A percentile compares a stretch with the other conserved stretches of the same genome.
phyloP scores from a whole-genome alignment of 2,113 vertebrate genomes.

The Balaeniceps rex region DNA sequence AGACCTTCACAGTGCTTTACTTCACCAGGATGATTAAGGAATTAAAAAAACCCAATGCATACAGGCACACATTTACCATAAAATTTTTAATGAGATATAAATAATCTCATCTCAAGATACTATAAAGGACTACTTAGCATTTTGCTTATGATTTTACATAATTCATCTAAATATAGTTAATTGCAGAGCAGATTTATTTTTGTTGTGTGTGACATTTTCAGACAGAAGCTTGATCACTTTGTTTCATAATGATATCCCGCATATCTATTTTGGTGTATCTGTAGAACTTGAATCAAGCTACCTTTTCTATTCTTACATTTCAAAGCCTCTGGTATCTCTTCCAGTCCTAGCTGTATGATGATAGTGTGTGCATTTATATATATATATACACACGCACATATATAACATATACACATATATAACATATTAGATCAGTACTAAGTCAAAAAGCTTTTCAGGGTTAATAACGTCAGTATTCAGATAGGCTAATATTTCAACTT shows the following conservation, averaged over 20 bases:
- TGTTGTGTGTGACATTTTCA: conserved; percentile 61
- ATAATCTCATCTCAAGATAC: conserved; percentile 43
- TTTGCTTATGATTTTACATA: conserved; percentile 60
- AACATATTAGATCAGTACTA: background rate
- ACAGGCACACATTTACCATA: background rate
- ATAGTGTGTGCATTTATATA: background rate
- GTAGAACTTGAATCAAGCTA: background rate
- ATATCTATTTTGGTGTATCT: conserved; percentile 35
- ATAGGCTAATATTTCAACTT: background rate
- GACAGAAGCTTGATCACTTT: conserved; percentile 48
- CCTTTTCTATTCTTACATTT: background rate
- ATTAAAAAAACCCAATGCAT: background rate
- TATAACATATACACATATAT: background rate
- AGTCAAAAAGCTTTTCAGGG: background rate
- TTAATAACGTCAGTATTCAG: background rate
- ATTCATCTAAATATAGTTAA: conserved; percentile 64
- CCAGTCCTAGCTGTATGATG: background rate
- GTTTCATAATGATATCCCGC: background rate
- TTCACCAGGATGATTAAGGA: background rate
- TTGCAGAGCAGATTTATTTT: conserved; percentile 57
- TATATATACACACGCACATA: background rate
- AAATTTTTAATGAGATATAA: conserved; percentile 59
- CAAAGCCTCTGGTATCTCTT: background rate
- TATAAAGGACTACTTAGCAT: conserved; percentile 50
- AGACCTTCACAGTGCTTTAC: background rate